Conservation (phyloP, 2,888 invertebrate genomes). For the Sphaerophoria taeniata region DNA sequence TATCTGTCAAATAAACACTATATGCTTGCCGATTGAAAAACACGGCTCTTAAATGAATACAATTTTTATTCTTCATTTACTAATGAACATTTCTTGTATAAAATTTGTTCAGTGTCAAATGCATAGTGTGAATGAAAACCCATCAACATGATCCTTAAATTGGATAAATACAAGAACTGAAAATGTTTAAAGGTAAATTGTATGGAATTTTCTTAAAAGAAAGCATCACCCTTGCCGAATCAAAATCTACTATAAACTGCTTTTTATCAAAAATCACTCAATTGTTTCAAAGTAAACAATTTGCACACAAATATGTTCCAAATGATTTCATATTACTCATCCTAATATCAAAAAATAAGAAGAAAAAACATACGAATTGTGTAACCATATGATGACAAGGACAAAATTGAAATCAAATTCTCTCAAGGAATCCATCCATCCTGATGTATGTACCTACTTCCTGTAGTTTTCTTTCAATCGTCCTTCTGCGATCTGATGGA, state of each 20-base stretch:
- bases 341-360: not conserved
- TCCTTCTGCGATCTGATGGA: conserved; percentile 50
- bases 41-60: too few relatives aligned
- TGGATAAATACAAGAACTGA: too few relatives aligned
- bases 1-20: too few relatives aligned
- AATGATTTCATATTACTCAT: conserved; percentile 55
- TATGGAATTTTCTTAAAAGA: too few relatives aligned
- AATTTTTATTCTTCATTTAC: too few relatives aligned
- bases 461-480: conserved; percentile 7
- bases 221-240: too few relatives aligned
- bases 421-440: conserved; percentile 26
- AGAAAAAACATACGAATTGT: not conserved
- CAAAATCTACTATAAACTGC: not conserved
- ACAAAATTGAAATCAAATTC: conserved; percentile 47
- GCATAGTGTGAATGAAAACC: too few relatives aligned
- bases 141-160: too few relatives aligned
- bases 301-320: conserved; percentile 43
- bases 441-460: conserved; percentile 30
- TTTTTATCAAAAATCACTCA: conserved; percentile 35
- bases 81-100: too few relatives aligned
- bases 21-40: too few relatives aligned
- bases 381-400: conserved; percentile 5
- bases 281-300: conserved; percentile 39
- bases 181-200: too few relatives aligned
- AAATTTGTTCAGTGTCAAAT: too few relatives aligned